These are phyloP conservation scores for Zygothrica quintamaculata DNA, from an alignment of 2,888 invertebrate species.

Conservation along the genomic window DNA sequence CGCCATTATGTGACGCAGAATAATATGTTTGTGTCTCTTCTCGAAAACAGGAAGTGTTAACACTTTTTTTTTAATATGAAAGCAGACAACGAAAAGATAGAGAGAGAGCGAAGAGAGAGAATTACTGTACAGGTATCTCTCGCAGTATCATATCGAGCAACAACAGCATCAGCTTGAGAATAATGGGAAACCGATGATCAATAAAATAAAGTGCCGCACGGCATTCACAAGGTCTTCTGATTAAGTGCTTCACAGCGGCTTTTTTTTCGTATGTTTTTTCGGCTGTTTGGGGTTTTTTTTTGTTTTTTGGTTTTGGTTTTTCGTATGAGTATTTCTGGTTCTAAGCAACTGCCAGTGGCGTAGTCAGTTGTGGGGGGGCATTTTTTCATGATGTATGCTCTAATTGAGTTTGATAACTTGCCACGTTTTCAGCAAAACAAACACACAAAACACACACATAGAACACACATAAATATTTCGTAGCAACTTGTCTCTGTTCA, in stretches of 20 bases:
- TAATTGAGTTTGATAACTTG: slow-evolving; percentile 63
- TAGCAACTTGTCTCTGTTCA: slow-evolving; percentile 35
- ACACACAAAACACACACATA: neutral
- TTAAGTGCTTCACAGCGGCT: slow-evolving; percentile 31
- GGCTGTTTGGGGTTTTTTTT: slow-evolving; percentile 13
- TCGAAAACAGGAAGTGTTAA: slow-evolving; percentile 44
- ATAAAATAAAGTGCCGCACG: slow-evolving; percentile 53
- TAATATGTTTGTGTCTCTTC: slow-evolving; percentile 18
- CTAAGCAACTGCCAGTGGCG: slow-evolving; percentile 43
- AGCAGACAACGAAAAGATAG: slow-evolving; percentile 23
- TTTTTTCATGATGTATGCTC: slow-evolving; percentile 51
- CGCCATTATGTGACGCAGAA: slow-evolving; percentile 47
- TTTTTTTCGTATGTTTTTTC: slow-evolving; percentile 19
- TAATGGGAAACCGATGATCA: slow-evolving; percentile 21
- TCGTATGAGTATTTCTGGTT: slow-evolving; percentile 62
- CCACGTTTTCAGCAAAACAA: slow-evolving; percentile 4
- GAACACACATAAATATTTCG: slow-evolving; percentile 14
- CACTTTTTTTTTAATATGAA: slow-evolving; percentile 29
- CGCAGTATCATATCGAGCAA: neutral
- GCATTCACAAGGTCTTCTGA: slow-evolving; percentile 74
- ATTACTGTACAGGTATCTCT: slow-evolving; percentile 3
- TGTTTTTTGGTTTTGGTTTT: slow-evolving; percentile 14
- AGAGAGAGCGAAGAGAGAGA: neutral
- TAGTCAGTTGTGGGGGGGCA: slow-evolving; percentile 16
- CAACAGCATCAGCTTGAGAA: slow-evolving; percentile 7